Conservation (phyloP, 2,113 vertebrate species). For the Misgurnus mizolepis region DNA sequence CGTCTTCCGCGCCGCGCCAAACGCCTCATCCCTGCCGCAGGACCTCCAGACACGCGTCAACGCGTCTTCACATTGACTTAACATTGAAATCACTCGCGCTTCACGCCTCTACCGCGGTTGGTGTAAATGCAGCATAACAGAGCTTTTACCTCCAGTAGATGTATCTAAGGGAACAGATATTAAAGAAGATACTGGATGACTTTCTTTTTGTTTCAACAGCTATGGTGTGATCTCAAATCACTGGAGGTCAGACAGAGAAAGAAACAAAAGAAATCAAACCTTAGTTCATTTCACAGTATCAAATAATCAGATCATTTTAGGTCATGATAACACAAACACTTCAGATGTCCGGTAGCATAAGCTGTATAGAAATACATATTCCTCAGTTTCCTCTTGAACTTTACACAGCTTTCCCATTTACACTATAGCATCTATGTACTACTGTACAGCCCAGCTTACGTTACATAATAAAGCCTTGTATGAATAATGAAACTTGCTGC, state of each 20-base stretch:
- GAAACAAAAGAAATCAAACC: neutral
- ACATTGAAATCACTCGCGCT: too few relatives aligned
- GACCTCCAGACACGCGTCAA: too few relatives aligned
- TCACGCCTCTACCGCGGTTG: too few relatives aligned
- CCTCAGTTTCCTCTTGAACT: neutral
- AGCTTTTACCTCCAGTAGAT: neutral
- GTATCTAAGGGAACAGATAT: too few relatives aligned
- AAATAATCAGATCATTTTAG: neutral
- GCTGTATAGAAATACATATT: neutral
- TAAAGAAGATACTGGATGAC: neutral
- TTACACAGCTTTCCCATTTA: neutral
- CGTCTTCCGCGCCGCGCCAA: too few relatives aligned
- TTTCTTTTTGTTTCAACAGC: neutral
- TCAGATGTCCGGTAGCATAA: neutral
- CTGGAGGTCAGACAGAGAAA: neutral
- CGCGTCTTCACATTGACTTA: too few relatives aligned
- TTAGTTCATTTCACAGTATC: neutral
- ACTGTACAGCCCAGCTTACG: neutral
- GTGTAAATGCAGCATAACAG: too few relatives aligned
- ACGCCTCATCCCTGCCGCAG: too few relatives aligned
- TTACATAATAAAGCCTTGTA: slow-evolving; percentile 20
- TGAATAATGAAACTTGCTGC: slow-evolving; percentile 14
- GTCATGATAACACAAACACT: neutral
- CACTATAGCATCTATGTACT: neutral
- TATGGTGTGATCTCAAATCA: neutral